These are phyloP conservation scores for Theocolax elegans DNA, from an alignment of 1,140 invertebrate species.

Conservation along the genomic window DNA sequence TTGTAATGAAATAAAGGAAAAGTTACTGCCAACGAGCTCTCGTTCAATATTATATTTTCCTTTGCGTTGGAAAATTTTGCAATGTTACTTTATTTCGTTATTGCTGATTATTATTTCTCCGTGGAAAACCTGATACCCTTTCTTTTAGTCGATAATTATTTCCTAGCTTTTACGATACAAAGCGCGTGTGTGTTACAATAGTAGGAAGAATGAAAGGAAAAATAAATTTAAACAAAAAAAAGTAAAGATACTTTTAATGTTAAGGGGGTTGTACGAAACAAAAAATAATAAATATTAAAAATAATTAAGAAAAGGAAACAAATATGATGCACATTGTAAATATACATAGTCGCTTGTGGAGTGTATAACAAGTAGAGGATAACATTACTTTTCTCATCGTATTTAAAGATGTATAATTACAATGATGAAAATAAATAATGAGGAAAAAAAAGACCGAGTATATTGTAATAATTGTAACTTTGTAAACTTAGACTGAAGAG, in stretches of 20 bases:
- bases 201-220: no score
- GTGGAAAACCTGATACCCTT: no score
- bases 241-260: no score
- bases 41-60: constrained; percentile 13
- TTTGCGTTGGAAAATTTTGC: constrained; percentile 1
- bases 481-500: constrained; percentile 54
- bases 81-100: not conserved
- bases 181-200: no score
- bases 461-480: constrained; percentile 47
- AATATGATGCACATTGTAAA: constrained; percentile 40
- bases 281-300: constrained; percentile 2
- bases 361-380: constrained; percentile 37
- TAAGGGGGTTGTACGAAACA: constrained; percentile 10
- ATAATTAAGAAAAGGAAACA: constrained; percentile 24
- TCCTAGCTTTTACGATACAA: no score
- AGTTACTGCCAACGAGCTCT: constrained; percentile 31
- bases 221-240: constrained; percentile 14
- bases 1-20: constrained; percentile 9
- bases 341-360: constrained; percentile 47
- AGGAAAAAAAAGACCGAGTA: constrained; percentile 32
- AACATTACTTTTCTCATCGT: constrained; percentile 32
- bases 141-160: no score
- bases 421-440: constrained; percentile 15
- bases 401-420: constrained; percentile 39
- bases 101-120: constrained; percentile 26